phyloP scores from a whole-genome alignment of 2,113 vertebrate species.

The Colius striatus region DNA sequence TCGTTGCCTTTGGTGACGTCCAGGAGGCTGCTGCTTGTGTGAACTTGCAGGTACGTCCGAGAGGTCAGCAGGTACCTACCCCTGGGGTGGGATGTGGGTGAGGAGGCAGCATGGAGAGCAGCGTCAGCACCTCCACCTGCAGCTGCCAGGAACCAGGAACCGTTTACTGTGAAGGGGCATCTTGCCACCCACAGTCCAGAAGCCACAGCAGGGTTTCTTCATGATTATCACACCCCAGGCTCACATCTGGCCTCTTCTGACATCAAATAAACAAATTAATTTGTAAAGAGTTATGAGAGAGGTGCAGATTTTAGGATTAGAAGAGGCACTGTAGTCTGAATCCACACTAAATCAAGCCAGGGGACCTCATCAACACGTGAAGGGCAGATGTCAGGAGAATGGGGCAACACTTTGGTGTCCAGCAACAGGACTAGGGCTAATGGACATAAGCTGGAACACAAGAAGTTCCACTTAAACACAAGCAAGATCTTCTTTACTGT shows the following conservation, averaged over 20 bases:
- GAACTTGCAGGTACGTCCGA: neutral
- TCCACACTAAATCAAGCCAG: neutral
- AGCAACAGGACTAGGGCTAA: no score
- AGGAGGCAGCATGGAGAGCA: neutral
- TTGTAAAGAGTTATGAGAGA: neutral
- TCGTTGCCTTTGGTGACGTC: neutral
- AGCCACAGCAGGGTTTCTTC: neutral
- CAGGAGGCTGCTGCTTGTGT: neutral
- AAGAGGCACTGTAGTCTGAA: neutral
- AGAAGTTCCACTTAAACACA: no score
- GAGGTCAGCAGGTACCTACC: neutral
- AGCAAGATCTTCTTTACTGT: no score
- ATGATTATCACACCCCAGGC: neutral
- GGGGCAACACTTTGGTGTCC: no score
- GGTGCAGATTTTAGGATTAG: neutral
- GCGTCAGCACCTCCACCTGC: neutral
- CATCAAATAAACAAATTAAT: neutral
- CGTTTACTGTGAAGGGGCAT: neutral
- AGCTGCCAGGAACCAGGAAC: neutral
- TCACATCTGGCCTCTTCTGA: neutral
- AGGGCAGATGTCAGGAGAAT: no score
- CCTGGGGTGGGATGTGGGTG: fast-evolving
- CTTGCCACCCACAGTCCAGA: neutral
- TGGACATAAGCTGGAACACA: no score
- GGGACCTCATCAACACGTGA: no score